phyloP scores from a whole-genome alignment of 64 coral and sea anemone species.

The Astreopora myriophthalma region DNA sequence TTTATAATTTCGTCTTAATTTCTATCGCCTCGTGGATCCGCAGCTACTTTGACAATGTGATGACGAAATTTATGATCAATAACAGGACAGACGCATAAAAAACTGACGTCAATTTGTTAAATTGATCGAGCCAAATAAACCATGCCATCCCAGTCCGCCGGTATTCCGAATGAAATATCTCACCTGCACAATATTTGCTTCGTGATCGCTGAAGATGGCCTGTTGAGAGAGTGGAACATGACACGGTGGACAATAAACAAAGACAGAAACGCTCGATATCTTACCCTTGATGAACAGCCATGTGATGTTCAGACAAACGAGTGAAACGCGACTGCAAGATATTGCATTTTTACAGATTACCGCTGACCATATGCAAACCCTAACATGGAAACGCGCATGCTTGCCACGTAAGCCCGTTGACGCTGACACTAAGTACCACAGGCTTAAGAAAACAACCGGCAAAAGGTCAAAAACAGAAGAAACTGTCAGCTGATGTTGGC shows the following conservation, averaged over 20 bases:
- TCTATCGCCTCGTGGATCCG: no score
- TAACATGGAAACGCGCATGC: constrained; percentile 63
- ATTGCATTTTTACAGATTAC: neutral
- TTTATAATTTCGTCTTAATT: no score
- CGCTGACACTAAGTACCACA: constrained; percentile 78
- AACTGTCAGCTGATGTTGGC: neutral
- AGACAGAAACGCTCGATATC: neutral
- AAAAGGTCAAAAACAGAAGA: neutral
- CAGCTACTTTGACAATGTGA: no score
- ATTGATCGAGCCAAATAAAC: no score
- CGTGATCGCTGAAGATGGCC: neutral
- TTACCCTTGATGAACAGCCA: constrained; percentile 42
- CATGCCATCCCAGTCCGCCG: no score
- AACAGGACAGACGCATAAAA: no score
- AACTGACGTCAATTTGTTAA: no score
- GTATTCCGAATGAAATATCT: no score
- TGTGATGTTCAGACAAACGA: neutral
- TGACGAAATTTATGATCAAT: no score
- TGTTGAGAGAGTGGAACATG: neutral
- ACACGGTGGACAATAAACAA: neutral
- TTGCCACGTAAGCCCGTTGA: constrained; percentile 80
- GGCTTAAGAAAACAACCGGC: constrained; percentile 38
- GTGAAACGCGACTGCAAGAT: neutral
- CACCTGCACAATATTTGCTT: constrained; percentile 55
- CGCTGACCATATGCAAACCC: neutral